Evolutionary conservation across 2,888 invertebrate genomes (phyloP), one percentile per base, ranked within the genome.

Genomic region (Muschampia plurimacula): DNA sequence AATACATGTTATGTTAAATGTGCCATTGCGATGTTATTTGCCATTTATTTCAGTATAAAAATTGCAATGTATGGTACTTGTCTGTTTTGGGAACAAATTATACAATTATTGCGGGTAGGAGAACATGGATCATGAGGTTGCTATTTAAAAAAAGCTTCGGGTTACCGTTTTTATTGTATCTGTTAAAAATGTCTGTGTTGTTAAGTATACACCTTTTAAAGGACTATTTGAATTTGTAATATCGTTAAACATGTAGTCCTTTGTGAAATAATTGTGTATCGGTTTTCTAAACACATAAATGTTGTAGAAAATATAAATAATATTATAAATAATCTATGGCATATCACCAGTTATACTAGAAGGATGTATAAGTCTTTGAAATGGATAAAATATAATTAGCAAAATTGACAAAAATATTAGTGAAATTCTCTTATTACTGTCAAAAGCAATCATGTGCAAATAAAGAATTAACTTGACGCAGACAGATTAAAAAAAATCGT

Each of bases 81-180:
- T 87, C 90, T 85, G 87, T 90, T 89, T 91, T 88, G 92, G 92
- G 91, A 92, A 84, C 92, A 92, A 90, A 85, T 82, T 72, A 67
- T 72, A 72, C 67, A 72, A 67, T 67, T 72, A 55, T 67, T 67
- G 67, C 67, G 67, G 39, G 60, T 72, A 72, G 72, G 59, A 59
- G 75, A 77, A 74, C 72, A 55, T 69, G 73, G 52, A 65, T 73
- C 57, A 67, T 77, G 79, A 74, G 70, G 74, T 78, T 78, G 79
- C 75, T 76, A 75, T 78, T 74, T 74, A 74, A 74, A 69, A 74
- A 62, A 75, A 66, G 15, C 59, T 59, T 74, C 65, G 67, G 69
- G 46, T 76, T 65, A 74, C 72, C 41, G 52, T 22, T 71, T 62
- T 4, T 52, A 49, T 62, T 65, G 3, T 46, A 64, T 70, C 66